phyloP scores from a whole-genome alignment of 2,113 vertebrate species.

The Capreolus pygargus region DNA sequence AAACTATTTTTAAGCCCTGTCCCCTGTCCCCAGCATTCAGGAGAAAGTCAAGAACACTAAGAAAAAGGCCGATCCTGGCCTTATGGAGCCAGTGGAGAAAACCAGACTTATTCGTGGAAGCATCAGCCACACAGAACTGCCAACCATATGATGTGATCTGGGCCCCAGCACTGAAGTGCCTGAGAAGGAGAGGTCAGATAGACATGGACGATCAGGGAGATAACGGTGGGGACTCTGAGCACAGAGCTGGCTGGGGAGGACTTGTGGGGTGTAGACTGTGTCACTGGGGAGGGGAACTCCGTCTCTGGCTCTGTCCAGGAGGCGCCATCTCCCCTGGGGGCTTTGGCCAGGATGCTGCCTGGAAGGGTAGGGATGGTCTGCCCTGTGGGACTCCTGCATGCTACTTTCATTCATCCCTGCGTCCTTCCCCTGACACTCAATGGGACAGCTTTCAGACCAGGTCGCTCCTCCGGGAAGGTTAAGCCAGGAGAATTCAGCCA shows the following conservation, averaged over 20 bases:
- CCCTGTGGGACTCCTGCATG: neutral
- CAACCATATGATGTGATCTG: rapidly evolving
- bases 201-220: neutral
- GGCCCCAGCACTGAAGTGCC: neutral
- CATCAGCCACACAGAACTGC: neutral
- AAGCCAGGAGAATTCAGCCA: neutral
- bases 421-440: neutral
- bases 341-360: neutral
- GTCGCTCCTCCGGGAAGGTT: neutral
- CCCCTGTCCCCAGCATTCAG: neutral
- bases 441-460: neutral
- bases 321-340: neutral
- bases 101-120: neutral
- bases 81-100: neutral
- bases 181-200: neutral
- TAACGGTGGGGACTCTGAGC: no score
- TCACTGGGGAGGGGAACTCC: neutral
- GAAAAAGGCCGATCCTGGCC: neutral
- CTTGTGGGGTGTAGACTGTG: neutral
- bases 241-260: neutral
- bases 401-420: neutral
- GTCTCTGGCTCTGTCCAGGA: no score
- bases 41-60: neutral
- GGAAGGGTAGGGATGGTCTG: neutral
- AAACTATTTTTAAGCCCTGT: neutral